Base-by-base conservation (phyloP, 2,113 vertebrate genomes). In the Aythya baeri region DNA sequence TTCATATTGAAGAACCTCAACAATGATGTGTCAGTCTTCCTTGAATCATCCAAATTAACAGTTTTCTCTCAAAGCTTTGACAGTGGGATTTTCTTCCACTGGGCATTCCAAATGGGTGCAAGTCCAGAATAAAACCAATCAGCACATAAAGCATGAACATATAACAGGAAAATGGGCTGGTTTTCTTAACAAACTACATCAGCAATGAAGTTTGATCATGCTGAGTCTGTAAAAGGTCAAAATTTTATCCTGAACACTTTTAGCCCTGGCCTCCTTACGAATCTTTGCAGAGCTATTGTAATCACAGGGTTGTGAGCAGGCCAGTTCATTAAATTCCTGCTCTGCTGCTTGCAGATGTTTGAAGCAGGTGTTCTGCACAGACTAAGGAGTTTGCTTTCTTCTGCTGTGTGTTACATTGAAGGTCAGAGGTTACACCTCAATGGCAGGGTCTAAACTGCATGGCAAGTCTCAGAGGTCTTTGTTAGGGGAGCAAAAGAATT, bases 381-480 rank as follows among this genome's bases (percentile, higher is more conserved):
- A 84, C 17, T 76, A 65, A 54, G 27, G 41, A 83, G 74, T 74
- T 74, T 36, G 49, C 80, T 93, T 93, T 96, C 88, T 97, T 97
- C 96, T 76, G 50, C 21, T 50, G 81, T 2, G 7, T 31, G 75
- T 67, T 94, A 68, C 82, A 36, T 3, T 20, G 85, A 1, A 27
- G 89, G 94, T 96, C 96, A 97, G 78, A 95, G 97, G 96, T 96
- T 57, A 83, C 57, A 84, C 84, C 81, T 91, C 89, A 62, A 38
- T 91, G 85, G 94, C 84, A 88, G 81, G 59, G 63, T 57, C 94
- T 92, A 57, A 91, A 88, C 94, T 49, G 91, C 89, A 91, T 84
- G 88, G 93, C 57, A 92, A 91, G 77, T 90, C 96, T 96, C 77
- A 32, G 85, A 77, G 91, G 97, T 78, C 85, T 91, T 96, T 91